Base-by-base conservation (phyloP, 2,113 vertebrate genomes). In the Lampris megalopsis region DNA sequence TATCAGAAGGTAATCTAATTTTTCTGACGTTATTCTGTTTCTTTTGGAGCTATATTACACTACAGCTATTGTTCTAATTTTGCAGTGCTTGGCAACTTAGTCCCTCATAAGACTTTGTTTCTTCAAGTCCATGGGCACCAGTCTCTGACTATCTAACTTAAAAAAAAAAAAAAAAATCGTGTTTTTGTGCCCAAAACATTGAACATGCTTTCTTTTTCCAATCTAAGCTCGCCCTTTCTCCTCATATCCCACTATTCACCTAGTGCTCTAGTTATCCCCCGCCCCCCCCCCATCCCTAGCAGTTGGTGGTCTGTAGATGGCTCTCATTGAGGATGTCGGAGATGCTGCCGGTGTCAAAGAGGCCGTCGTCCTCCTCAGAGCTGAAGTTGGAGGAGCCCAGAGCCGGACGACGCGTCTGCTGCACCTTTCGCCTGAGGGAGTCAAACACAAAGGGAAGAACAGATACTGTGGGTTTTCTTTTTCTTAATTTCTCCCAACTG, bases 341-440 rank as follows among this genome's bases (percentile, higher is more conserved):
- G 1, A 97, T 94, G 88, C 92, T 95, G 47, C 90, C 92, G 0
- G 92, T 79, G 13, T 96, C 94, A 0, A 94, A 96, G 69, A 93
- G 80, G 0, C 90, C 71, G 2, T 94, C 96, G 45, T 98, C 97
- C 1, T 98, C 97, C 0, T 98, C 97, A 0, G 97, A 98, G 90
- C 97, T 98, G 10, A 97, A 71, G 57, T 78, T 60, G 3, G 93
- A 88, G 1, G 93, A 91, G 8, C 94, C 90, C 4, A 95, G 79
- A 0, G 92, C 85, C 0, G 93, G 61, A 0, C 95, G 96, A 2
- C 90, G 88, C 0, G 85, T 58, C 3, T 90, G 89, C 73, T 95
- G 84, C 0, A 87, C 85, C 86, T 96, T 98, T 71, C 97, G 93
- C 93, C 97, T 99, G 77, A 53, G 5, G 38, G 1, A 40, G 63